Evolutionary conservation across 2,888 invertebrate genomes (phyloP), one percentile per base, ranked within the genome.

Genomic region (Bedellia somnulentella): DNA sequence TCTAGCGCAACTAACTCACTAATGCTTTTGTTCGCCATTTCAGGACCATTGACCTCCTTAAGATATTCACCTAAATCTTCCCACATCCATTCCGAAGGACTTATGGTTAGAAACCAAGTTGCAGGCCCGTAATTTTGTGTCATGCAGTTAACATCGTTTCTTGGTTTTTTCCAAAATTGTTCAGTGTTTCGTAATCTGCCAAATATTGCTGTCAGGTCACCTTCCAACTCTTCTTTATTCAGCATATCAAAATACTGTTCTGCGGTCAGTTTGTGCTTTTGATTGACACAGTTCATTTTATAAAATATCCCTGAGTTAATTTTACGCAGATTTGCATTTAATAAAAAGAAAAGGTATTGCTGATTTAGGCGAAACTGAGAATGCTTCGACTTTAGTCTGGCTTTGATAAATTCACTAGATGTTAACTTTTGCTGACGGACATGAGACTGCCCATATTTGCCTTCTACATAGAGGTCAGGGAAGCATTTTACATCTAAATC

Each of bases 1-100:
- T 56, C 50, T 5, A 31, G 31, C 10, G 45, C 45, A 27, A 52
- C 45, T 9, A 53, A 35, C 35, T 46, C 45, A 32, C 39, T 42
- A n/a, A 36, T 38, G n/a, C 37, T 37, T 29, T 43, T 47, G 23
- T 43, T 45, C 8, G 37, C 36, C 32, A 42, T 35, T 17, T 38
- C 33, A 29, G 31, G 27, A 11, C 34, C 35, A 36, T 49, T 47
- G 5, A 52, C 37, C 36, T 39, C 27, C 24, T 34, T 41, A 11
- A 49, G 12, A 32, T 46, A 50, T 16, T 42, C 39, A 16, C 37
- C n/a, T n/a, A n/a, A n/a, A n/a, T n/a, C n/a, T n/a, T n/a, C n/a
- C n/a, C n/a, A n/a, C n/a, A n/a, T n/a, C n/a, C n/a, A n/a, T n/a
- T n/a, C n/a, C n/a, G n/a, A n/a, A n/a, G n/a, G n/a, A n/a, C n/a